phyloP scores from a whole-genome alignment of 1,140 invertebrate species.

The Drosophila neocordata region DNA sequence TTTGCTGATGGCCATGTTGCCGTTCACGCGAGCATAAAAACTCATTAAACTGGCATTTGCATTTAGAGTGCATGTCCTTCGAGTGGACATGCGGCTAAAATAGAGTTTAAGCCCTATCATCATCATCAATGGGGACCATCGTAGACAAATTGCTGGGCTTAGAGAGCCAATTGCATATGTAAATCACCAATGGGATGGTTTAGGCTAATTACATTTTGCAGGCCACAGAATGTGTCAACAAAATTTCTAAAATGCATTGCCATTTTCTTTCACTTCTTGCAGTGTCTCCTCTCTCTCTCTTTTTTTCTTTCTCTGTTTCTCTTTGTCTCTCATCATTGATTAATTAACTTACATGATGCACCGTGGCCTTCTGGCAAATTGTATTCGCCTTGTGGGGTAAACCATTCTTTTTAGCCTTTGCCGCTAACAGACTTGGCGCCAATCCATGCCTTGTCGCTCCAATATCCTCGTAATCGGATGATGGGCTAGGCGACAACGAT shows the following conservation, averaged over 20 bases:
- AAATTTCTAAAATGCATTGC: constrained; percentile 45
- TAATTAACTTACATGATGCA: constrained; percentile 83
- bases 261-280: not conserved
- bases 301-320: not conserved
- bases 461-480: constrained; percentile 83
- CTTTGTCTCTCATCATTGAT: constrained; percentile 36
- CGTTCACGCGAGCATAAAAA: constrained; percentile 56
- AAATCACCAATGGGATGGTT: constrained; percentile 47
- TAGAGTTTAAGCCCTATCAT: constrained; percentile 27
- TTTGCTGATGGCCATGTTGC: constrained; percentile 8
- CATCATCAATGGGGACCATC: not conserved
- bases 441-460: constrained; percentile 74
- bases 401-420: constrained; percentile 82
- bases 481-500: constrained; percentile 81
- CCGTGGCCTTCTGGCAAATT: constrained; percentile 82
- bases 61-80: constrained; percentile 71
- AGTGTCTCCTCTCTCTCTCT: not conserved
- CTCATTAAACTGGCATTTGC: constrained; percentile 79
- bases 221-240: constrained; percentile 54
- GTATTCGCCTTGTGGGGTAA: constrained; percentile 81
- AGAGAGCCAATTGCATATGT: constrained; percentile 63
- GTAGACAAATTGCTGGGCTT: constrained; percentile 25
- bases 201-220: constrained; percentile 74
- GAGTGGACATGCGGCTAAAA: constrained; percentile 7
- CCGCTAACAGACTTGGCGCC: constrained; percentile 66